Base-by-base conservation (phyloP, 2,888 invertebrate genomes). In the Aphidius colemani region DNA sequence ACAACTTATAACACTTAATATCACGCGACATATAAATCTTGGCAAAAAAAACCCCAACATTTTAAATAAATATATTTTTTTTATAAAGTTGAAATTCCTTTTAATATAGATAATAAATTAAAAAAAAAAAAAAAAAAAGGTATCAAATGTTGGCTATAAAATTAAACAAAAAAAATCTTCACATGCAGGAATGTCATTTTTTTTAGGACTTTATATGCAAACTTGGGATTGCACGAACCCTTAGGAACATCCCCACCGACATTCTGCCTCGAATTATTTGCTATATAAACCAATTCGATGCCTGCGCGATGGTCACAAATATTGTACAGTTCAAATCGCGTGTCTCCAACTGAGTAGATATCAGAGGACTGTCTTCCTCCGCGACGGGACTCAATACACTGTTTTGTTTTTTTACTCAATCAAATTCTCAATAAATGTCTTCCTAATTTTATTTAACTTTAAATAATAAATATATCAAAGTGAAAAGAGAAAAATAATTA, bases 241-340 rank as follows among this genome's bases (percentile, higher is more conserved):
- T 66, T 46, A 44, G 59, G 41, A 11, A 30, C 58, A 43, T 74
- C 78, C 77, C 76, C 72, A 73, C 72, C 30, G 30, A 30, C 3
- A 30, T 30, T 30, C 30, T 30, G 5, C 64, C 55, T 56, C 58
- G 68, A 7, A 53, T 10, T 50, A 11, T 58, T 59, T 7, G 30
- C 13, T 48, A 65, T 66, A 71, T 57, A 67, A 68, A 66, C 66
- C 65, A 70, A 73, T 72, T 71, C 73, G 74, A 73, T 69, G 75
- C 71, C 44, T 75, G 78, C 73, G 76, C 80, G 75, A 76, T 74
- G 73, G 75, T 76, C 78, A 75, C 78, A 78, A 73, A 71, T 74
- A 71, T 72, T 75, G 77, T 71, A 53, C 59, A 72, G 76, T 74
- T 75, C 65, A 69, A 72, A 75, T 79, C 79, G 80, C 81, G 79